These are phyloP conservation scores for Fregetta grallaria DNA, from an alignment of 2,113 vertebrate genomes.

Conservation along the genomic window DNA sequence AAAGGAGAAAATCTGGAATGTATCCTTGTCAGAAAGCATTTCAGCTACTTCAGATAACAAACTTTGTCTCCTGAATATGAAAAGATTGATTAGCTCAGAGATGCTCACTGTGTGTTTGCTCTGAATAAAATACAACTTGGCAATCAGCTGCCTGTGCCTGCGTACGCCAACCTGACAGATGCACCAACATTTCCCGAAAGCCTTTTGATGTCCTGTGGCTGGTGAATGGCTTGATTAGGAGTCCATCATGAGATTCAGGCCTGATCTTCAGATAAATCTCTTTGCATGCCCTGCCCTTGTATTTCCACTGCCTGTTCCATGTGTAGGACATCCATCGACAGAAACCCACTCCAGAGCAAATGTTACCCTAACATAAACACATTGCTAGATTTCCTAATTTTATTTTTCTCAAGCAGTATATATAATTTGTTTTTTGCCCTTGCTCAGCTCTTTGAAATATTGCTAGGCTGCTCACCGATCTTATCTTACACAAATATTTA, in stretches of 20 bases:
- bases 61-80: not conserved
- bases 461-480: slow-evolving; percentile 29
- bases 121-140: not conserved
- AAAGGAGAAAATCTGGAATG: not conserved
- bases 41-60: not conserved
- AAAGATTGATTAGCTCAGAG: not conserved
- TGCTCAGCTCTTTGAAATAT: slow-evolving; percentile 62
- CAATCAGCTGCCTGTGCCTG: not conserved
- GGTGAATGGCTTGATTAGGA: not conserved
- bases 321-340: not conserved
- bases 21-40: not conserved
- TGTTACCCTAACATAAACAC: slow-evolving; percentile 40
- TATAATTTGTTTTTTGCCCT: slow-evolving; percentile 56
- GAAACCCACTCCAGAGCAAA: not conserved
- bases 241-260: not conserved
- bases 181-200: not conserved
- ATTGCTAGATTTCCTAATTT: not conserved
- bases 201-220: not conserved
- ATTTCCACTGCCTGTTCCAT: not conserved
- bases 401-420: slow-evolving; percentile 49
- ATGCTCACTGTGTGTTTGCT: not conserved
- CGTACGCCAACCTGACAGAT: not conserved
- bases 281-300: not conserved
- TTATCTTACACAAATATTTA: slow-evolving; percentile 70
- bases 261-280: slow-evolving; percentile 1